Evolutionary conservation across 2,797 vertebrate genomes (phyloP).

Genomic region (Betta splendens): DNA sequence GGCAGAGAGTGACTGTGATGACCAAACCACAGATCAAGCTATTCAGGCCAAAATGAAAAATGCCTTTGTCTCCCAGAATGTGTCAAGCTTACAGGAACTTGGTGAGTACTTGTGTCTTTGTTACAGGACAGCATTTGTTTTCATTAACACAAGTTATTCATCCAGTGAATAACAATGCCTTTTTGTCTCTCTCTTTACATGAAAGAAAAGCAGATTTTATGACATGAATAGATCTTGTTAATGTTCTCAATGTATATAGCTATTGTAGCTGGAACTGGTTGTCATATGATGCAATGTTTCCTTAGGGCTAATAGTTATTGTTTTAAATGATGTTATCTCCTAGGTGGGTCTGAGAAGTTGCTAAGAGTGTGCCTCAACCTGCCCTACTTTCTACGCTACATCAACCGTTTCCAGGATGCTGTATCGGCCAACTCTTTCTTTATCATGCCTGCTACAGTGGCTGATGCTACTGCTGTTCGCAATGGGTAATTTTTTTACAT

Average conservation of each 20-base stretch:
- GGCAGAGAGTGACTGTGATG: constrained; percentile 91
- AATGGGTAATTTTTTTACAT: constrained; percentile 85
- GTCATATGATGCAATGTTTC: no score
- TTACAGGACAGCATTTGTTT: background rate
- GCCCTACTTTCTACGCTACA: constrained; percentile 97
- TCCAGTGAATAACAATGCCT: no score
- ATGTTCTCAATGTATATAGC: no score
- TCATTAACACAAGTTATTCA: background rate
- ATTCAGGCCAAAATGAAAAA: constrained; percentile 94
- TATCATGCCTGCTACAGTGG: constrained; percentile 98
- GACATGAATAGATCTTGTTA: no score
- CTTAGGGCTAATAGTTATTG: no score
- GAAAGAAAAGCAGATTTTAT: no score
- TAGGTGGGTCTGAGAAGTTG: constrained; percentile 97
- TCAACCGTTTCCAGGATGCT: constrained; percentile 98
- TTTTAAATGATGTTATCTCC: constrained; percentile 19
- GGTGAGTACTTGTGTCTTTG: constrained; percentile 79
- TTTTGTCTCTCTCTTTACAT: no score
- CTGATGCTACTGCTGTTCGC: constrained; percentile 96
- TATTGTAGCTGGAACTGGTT: no score
- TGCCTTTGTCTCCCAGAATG: constrained; percentile 97
- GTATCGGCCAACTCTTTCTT: constrained; percentile 98
- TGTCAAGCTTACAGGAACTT: constrained; percentile 97
- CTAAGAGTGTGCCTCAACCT: constrained; percentile 97
- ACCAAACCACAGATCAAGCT: constrained; percentile 90